These are phyloP conservation scores for Rhinogobio ventralis DNA, from an alignment of 2,797 vertebrate genomes.

Conservation along the genomic window DNA sequence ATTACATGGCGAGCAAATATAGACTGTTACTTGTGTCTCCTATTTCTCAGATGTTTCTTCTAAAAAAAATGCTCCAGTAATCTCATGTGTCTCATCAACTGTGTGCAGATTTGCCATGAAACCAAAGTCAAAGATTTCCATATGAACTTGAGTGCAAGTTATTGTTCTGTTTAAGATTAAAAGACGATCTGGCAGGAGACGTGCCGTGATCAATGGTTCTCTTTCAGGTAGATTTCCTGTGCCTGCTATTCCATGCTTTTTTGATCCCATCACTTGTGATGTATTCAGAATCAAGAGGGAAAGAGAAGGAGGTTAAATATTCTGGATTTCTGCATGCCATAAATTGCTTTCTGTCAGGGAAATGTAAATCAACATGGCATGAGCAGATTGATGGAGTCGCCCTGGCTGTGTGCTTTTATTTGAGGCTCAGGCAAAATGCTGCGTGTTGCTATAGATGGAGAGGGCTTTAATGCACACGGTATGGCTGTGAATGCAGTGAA, in stretches of 20 bases:
- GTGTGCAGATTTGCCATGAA: not conserved
- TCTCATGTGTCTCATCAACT: not conserved
- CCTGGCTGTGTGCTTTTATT: slow-evolving; percentile 69
- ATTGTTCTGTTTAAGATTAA: not conserved
- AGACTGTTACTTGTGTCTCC: not conserved
- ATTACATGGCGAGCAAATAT: not conserved
- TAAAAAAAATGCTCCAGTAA: not conserved
- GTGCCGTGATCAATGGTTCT: not conserved
- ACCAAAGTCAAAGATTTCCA: slow-evolving; percentile 7
- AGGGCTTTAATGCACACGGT: slow-evolving; percentile 18
- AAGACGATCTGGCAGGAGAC: not conserved
- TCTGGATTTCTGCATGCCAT: slow-evolving; percentile 71
- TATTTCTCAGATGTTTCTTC: not conserved
- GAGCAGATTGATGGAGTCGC: slow-evolving; percentile 76
- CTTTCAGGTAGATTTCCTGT: slow-evolving; percentile 6
- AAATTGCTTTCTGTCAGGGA: slow-evolving; percentile 73
- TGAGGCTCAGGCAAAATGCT: slow-evolving; percentile 65
- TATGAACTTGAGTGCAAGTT: not conserved
- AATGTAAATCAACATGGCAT: slow-evolving; percentile 78
- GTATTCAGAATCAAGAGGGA: slow-evolving; percentile 28
- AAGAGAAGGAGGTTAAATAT: slow-evolving; percentile 50
- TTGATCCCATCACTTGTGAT: slow-evolving; percentile 45
- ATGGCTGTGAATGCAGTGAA: not conserved
- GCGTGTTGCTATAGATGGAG: slow-evolving; percentile 28
- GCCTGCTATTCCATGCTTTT: not conserved